A percentile compares a stretch with the other conserved stretches of the same genome.
These are phyloP conservation scores for Notarius quadriscutis DNA, from an alignment of 2,113 vertebrate species.

Conservation along the genomic window DNA sequence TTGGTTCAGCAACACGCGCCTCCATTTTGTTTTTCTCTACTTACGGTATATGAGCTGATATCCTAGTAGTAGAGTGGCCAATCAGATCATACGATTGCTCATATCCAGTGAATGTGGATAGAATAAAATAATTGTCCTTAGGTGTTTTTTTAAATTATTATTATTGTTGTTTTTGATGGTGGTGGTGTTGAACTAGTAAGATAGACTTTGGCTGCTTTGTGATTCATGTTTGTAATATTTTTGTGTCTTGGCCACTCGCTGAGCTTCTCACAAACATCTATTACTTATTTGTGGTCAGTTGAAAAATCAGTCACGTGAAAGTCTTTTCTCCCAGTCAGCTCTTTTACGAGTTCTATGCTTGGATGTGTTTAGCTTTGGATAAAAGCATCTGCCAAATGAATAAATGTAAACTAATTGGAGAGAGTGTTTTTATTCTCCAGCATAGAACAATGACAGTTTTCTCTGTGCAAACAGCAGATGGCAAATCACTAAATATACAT, in stretches of 20 bases:
- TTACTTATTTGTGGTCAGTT: neutral
- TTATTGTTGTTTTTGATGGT: neutral
- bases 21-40: too few relatives aligned
- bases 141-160: neutral
- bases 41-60: too few relatives aligned
- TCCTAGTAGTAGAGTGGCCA: too few relatives aligned
- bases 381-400: constrained; percentile 16
- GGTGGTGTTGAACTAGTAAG: neutral
- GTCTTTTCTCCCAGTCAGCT: neutral
- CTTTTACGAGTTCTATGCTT: neutral
- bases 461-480: constrained; percentile 41
- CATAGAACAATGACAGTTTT: neutral
- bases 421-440: neutral
- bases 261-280: neutral
- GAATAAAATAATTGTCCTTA: too few relatives aligned
- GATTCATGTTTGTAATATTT: neutral
- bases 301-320: too few relatives aligned
- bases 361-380: neutral
- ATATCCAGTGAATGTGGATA: too few relatives aligned
- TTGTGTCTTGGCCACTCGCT: neutral
- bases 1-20: too few relatives aligned
- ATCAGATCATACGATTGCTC: too few relatives aligned
- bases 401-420: constrained; percentile 28
- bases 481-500: constrained; percentile 30
- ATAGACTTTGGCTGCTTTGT: neutral